Conservation (phyloP, 2,888 invertebrate species). For the Phalera bucephala region DNA sequence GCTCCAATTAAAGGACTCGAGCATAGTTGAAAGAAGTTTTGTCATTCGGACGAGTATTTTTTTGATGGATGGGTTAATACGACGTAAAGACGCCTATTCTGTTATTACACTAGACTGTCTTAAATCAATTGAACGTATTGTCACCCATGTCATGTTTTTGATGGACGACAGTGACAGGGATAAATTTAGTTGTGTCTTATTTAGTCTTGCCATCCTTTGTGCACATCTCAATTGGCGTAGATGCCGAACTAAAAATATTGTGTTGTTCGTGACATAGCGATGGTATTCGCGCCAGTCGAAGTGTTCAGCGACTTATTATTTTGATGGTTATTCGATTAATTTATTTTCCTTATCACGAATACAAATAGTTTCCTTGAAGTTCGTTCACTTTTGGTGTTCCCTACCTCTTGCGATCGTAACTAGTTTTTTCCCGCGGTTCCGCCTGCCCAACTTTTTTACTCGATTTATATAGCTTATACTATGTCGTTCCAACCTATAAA, state of each 20-base stretch:
- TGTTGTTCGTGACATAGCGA: too few species aligned
- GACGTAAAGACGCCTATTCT: too few species aligned
- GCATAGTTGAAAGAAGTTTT: constrained; percentile 21
- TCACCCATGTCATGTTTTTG: neutral
- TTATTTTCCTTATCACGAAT: neutral
- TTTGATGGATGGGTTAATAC: neutral
- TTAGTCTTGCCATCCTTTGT: too few species aligned
- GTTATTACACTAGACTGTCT: too few species aligned
- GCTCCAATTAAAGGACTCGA: constrained; percentile 25
- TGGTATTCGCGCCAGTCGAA: too few species aligned
- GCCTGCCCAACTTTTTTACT: too few species aligned
- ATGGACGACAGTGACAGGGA: neutral
- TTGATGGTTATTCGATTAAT: neutral
- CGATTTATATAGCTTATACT: too few species aligned
- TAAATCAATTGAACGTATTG: neutral
- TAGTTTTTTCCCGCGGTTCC: too few species aligned
- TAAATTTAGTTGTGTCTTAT: neutral
- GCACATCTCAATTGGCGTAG: too few species aligned
- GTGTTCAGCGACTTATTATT: too few species aligned
- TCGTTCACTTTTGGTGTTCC: neutral
- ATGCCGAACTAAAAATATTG: too few species aligned
- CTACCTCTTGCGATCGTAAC: neutral
- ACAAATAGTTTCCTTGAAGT: neutral
- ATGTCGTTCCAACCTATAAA: too few species aligned
- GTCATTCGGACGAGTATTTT: constrained; percentile 8